Evolutionary conservation across 35 echinoderm and acorn worm genomes (phyloP), one percentile per base, ranked within the genome.

Genomic region (Ophiothrix spiculata): DNA sequence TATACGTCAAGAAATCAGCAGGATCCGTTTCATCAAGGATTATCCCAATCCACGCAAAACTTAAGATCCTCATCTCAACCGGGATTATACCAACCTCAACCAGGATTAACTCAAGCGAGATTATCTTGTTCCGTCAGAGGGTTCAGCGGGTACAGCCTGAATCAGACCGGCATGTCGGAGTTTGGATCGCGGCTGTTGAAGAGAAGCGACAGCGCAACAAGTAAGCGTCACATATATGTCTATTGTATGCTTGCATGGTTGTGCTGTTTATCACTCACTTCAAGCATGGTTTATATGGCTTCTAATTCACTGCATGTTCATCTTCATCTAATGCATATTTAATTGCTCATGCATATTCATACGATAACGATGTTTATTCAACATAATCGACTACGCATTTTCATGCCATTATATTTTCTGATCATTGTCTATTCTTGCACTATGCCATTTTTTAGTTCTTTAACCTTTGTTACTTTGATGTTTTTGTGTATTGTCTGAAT

Each of bases 151-250:
- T 69, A 69, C 60, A 69, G 60, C 60, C 60, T 69, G 16, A 69
- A 83, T 31, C 46, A 0, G 32, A 35, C 81, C 60, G 54, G 25
- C 32, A 16, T 83, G 32, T 63, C 54, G 39, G 81, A 69, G 31
- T 83, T 60, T 15, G 54, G 34, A n/a, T 31, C 32, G 13, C 31
- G 54, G 33, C 54, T 63, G 32, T 21, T 63, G n/a, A n/a, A n/a
- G 81, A 69, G 81, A 64, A 83, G 81, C 33, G 81, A 83, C 81
- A 83, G 81, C 56, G 63, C 81, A 83, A n/a, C 81, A 83, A 83
- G 81, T 83, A 83, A 83, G 81, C 21, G 39, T 16, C 21, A 33
- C 25, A 15, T 28, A 25, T 23, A 38, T n/a, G n/a, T n/a, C n/a
- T 40, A 38, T 79, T 69, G 60, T n/a, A 12, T 69, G 60, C 60